Evolutionary conservation across 2,888 invertebrate species (phyloP), one percentile per base, ranked within the genome.

Genomic region (Subacronicta megacephala): DNA sequence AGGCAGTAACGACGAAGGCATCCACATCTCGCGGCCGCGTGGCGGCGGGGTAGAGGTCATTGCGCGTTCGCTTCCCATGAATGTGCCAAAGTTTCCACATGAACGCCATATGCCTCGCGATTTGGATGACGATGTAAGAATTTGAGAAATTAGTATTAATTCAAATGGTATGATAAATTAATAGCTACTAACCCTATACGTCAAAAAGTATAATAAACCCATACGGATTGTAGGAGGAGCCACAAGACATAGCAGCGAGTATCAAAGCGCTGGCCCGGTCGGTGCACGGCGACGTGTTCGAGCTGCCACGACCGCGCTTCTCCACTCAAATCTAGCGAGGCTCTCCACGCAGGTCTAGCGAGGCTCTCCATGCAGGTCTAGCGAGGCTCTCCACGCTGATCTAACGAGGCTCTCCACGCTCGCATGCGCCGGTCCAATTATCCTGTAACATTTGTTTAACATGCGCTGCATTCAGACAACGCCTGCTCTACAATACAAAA

Each of bases 211-310:
- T 31, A 31, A n/a, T n/a, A n/a, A 0, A 0, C 5, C 13, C 16
- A 7, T 29, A 18, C 31, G 41, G n/a, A 7, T 60, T 58, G 68
- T 91, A 95, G 85, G 95, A 95, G 81, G 96, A 96, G 79, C 95
- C 96, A 26, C 95, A 96, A 63, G 97, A 98, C 87, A 98, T 98
- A 84, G 98, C 98, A 67, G 98, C 98, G 38, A 98, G 97, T 85
- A 98, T 98, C 85, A 97, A 97, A 90, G 98, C 98, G n/a, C 92
- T 98, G 79, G 98, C 98, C 16, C 97, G 97, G 79, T 98, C 98
- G 77, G 97, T 98, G 62, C 97, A 97, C 90, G 98, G 97, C 62
- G 98, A 98, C 90, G 96, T 97, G 73, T 98, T 98, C 92, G 98
- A 98, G 82, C 93, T 98, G 83, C 98, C 98, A 38, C 95, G 97